Percentiles rank a stretch among this genome's conserved stretches.
phyloP scores from a whole-genome alignment of 1,140 invertebrate species.

The Diploscapter pachys region DNA sequence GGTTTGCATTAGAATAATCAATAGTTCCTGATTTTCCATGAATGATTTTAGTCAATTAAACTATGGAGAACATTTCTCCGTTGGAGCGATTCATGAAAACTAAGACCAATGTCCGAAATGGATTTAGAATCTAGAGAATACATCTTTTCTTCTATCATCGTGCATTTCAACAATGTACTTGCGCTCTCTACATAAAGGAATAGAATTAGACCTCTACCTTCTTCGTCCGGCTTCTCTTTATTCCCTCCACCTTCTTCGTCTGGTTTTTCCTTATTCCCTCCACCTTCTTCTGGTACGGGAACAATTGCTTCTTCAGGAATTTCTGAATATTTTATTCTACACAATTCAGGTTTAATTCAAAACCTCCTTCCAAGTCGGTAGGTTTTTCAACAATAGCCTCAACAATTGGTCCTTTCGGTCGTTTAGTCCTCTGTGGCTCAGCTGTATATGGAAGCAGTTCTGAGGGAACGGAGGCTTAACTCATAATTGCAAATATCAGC shows the following conservation, averaged over 20 bases:
- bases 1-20: not conserved
- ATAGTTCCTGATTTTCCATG: not conserved
- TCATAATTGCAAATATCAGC: not conserved
- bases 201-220: not conserved
- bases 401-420: slow-evolving; percentile 10
- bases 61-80: not conserved
- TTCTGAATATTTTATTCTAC: not conserved
- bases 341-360: too few species aligned
- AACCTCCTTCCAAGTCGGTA: too few species aligned
- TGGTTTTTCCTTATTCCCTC: not conserved
- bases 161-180: not conserved
- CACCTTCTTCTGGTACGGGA: not conserved
- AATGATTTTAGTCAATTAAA: not conserved
- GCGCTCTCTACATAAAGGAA: too few species aligned
- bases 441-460: slow-evolving; percentile 2
- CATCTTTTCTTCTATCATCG: not conserved
- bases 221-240: slow-evolving; percentile 4
- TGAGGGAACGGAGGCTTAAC: slow-evolving; percentile 5
- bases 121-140: not conserved
- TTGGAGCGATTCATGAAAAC: not conserved
- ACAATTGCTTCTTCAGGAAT: slow-evolving; percentile 11
- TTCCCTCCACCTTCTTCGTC: slow-evolving; percentile 10
- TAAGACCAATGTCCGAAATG: not conserved
- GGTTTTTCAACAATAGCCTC: slow-evolving; percentile 9
- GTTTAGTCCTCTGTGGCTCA: slow-evolving; percentile 7